Evolutionary conservation across 2,888 invertebrate genomes (phyloP).

Genomic region (Tholera decimalis): DNA sequence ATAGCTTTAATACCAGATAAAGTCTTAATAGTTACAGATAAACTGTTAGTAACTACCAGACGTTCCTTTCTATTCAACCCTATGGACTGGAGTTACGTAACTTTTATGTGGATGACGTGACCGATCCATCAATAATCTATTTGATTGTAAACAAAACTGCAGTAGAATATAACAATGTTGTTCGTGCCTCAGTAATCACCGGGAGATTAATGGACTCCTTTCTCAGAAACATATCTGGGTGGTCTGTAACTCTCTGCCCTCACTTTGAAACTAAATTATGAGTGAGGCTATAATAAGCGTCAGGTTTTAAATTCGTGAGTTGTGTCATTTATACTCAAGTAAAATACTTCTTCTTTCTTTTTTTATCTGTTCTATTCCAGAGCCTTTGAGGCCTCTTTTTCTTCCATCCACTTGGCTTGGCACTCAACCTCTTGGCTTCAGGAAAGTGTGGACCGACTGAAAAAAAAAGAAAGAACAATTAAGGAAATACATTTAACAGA

Average conservation of each 20-base stretch:
- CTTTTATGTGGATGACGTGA: constrained; percentile 6
- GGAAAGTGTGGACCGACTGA: no score
- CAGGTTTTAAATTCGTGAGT: no score
- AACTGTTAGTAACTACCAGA: constrained; percentile 18
- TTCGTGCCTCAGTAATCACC: neutral
- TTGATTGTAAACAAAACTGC: neutral
- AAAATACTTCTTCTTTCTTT: no score
- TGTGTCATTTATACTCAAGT: no score
- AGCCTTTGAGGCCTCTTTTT: no score
- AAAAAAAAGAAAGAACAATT: no score
- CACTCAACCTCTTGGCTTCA: no score
- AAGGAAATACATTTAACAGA: no score
- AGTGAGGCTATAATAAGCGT: no score
- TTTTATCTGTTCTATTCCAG: no score
- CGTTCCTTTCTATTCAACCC: constrained; percentile 28
- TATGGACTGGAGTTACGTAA: constrained; percentile 24
- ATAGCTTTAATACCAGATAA: constrained; percentile 40
- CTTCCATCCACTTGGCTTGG: no score
- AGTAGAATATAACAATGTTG: neutral
- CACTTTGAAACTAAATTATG: neutral
- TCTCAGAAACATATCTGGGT: neutral
- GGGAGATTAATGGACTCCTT: neutral
- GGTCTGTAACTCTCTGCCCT: neutral
- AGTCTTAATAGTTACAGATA: constrained; percentile 26
- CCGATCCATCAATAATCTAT: constrained; percentile 2